Conservation (phyloP, 2,888 invertebrate genomes). For the Cerceris ruficornis region DNA sequence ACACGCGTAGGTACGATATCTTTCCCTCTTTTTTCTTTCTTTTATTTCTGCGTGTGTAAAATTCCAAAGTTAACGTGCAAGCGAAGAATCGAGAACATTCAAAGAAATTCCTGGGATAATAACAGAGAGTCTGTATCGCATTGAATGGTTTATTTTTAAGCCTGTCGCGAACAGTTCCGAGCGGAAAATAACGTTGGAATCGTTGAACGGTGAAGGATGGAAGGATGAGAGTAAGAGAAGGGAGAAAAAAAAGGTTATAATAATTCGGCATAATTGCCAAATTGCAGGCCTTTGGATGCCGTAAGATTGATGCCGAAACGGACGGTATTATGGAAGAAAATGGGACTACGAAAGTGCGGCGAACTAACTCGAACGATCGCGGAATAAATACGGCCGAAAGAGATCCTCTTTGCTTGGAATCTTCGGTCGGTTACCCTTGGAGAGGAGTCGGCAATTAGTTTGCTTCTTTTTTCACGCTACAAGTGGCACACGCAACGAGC, state of each 20-base stretch:
- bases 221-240: too few relatives aligned
- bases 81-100: background rate
- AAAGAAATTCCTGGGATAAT: background rate
- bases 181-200: background rate
- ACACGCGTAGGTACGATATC: background rate
- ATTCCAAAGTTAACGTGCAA: too few relatives aligned
- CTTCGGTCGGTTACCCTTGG: conserved; percentile 38
- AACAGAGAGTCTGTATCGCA: background rate
- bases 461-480: background rate
- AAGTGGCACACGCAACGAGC: conserved; percentile 19
- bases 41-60: too few relatives aligned
- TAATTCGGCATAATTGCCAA: background rate
- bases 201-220: background rate
- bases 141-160: background rate
- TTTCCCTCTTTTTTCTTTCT: too few relatives aligned
- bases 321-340: background rate
- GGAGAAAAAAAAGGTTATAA: background rate
- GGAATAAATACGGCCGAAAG: conserved; percentile 21
- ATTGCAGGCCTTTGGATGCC: background rate
- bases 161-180: background rate
- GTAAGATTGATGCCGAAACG: background rate
- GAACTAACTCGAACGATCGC: background rate
- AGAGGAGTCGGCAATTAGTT: conserved; percentile 30
- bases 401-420: conserved; percentile 25
- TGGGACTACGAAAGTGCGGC: background rate